These are phyloP conservation scores for Adoxophyes honmai DNA, from an alignment of 1,140 invertebrate genomes.

Conservation along the genomic window DNA sequence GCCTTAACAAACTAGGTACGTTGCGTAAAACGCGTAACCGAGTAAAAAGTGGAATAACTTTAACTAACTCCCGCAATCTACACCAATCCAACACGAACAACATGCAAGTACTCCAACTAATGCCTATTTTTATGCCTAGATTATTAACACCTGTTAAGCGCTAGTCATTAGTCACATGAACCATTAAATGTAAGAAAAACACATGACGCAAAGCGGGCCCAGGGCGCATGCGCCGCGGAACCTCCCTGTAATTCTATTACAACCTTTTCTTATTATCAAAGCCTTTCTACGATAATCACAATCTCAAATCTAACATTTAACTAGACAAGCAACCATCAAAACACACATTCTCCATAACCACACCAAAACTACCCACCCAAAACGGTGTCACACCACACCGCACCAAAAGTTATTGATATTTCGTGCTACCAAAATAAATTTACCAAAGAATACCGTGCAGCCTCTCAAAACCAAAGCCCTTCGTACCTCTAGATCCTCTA, in stretches of 20 bases:
- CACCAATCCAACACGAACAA: constrained; percentile 1
- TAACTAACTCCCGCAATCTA: neutral
- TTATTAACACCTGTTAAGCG: constrained; percentile 12
- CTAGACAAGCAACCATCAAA: too few species aligned
- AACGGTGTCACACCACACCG: too few species aligned
- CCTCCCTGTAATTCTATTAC: constrained; percentile 38
- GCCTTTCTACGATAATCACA: neutral
- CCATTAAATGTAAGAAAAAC: constrained; percentile 13
- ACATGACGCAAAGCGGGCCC: constrained; percentile 45
- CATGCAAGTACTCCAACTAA: neutral
- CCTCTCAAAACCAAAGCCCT: neutral
- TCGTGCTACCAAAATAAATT: neutral
- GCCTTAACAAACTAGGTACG: too few species aligned
- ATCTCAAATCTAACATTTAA: neutral
- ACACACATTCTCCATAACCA: too few species aligned
- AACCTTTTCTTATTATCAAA: constrained; percentile 20
- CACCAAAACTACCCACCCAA: too few species aligned
- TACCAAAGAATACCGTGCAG: neutral
- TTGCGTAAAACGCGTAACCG: too few species aligned
- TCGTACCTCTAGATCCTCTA: too few species aligned
- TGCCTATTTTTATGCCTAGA: neutral
- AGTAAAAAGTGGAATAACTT: too few species aligned
- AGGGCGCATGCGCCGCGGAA: constrained; percentile 40
- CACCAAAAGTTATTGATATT: constrained; percentile 5
- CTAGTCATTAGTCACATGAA: neutral